Evolutionary conservation across 2,113 vertebrate genomes (phyloP).

Genomic region (Tricholaema leucomelas): DNA sequence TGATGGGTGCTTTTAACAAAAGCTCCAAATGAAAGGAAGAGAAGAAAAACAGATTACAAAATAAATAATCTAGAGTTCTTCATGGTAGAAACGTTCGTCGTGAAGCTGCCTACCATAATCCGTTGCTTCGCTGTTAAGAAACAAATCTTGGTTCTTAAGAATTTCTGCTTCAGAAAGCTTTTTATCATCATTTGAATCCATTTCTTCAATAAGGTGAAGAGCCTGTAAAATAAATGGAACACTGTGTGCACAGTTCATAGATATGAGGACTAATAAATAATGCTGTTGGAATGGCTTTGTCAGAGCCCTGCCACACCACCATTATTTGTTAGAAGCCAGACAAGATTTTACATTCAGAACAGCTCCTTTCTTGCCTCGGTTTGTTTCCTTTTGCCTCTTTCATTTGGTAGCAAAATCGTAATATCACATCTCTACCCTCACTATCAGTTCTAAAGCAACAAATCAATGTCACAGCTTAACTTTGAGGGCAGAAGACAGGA

Average conservation of each 20-base stretch:
- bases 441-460: neutral
- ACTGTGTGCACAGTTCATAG: neutral
- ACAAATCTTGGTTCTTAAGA: slow-evolving; percentile 88
- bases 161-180: slow-evolving; percentile 88
- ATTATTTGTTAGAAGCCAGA: neutral
- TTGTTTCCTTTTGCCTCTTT: neutral
- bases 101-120: slow-evolving; percentile 92
- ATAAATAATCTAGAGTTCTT: slow-evolving; percentile 77
- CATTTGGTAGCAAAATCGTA: neutral
- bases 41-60: slow-evolving; percentile 9
- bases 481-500: neutral
- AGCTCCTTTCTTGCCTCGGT: neutral
- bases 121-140: slow-evolving; percentile 95
- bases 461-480: neutral
- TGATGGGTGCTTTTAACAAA: slow-evolving; percentile 13
- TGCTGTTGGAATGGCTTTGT: neutral
- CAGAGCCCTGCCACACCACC: neutral
- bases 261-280: neutral
- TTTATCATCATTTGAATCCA: slow-evolving; percentile 87
- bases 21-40: neutral
- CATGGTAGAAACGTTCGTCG: slow-evolving; percentile 81
- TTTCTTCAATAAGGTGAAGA: slow-evolving; percentile 90
- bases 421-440: neutral
- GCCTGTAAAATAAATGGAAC: slow-evolving; percentile 77
- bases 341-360: neutral